Percentiles rank a stretch among this genome's conserved stretches.
phyloP scores from a whole-genome alignment of 1,140 invertebrate species.

The Heliothis subflexa region DNA sequence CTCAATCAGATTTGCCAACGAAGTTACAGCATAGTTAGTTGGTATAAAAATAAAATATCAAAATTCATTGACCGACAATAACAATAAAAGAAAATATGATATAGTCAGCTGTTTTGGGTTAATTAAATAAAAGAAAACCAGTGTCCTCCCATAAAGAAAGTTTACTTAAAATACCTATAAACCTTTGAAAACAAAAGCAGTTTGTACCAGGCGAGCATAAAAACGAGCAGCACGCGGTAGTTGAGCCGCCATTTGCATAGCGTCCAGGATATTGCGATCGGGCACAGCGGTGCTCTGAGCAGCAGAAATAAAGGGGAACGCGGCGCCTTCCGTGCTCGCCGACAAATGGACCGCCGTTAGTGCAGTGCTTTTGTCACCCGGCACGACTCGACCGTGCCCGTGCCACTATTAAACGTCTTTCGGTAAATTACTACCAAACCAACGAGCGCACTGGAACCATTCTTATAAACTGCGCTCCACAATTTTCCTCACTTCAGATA shows the following conservation, averaged over 20 bases:
- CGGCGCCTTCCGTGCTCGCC: conserved; percentile 53
- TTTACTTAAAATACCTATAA: conserved; percentile 8
- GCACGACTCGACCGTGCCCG: conserved; percentile 48
- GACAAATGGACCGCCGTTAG: conserved; percentile 66
- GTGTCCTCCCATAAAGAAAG: neutral
- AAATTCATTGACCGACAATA: too few species aligned
- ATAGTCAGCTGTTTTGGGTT: neutral
- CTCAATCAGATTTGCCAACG: too few species aligned
- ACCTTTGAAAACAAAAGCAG: conserved; percentile 35
- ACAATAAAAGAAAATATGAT: too few species aligned
- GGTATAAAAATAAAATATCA: too few species aligned
- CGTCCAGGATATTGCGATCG: conserved; percentile 49
- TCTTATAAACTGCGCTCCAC: conserved; percentile 25
- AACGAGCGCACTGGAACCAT: conserved; percentile 36
- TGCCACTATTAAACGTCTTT: conserved; percentile 64
- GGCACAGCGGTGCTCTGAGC: conserved; percentile 40
- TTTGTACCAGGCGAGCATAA: conserved; percentile 53
- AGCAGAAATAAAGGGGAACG: conserved; percentile 60
- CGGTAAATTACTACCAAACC: conserved; percentile 53
- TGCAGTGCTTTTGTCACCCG: conserved; percentile 62
- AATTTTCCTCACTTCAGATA: conserved; percentile 10
- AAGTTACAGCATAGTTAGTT: too few species aligned
- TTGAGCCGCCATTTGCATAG: conserved; percentile 59
- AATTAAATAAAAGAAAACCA: conserved; percentile 9
- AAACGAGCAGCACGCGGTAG: conserved; percentile 32